Evolutionary conservation across 2,888 invertebrate species (phyloP).

Genomic region (Heliconius hortense): DNA sequence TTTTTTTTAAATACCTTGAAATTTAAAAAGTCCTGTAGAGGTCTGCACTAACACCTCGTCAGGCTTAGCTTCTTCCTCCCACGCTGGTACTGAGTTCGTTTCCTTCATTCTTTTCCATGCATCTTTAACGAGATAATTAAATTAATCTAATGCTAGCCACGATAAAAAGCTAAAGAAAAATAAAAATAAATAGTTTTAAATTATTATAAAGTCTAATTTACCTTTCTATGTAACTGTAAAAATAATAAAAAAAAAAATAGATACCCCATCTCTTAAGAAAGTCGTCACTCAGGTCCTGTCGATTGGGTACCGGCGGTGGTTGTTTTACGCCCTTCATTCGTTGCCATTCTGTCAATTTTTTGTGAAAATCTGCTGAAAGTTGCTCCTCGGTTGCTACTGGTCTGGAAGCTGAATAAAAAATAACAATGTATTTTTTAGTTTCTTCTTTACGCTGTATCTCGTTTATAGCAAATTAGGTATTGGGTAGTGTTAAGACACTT

Average conservation of each 20-base stretch:
- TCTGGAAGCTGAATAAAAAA: slow-evolving; percentile 54
- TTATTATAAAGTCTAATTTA: no score
- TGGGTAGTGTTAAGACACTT: no score
- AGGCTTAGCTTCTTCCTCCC: slow-evolving; percentile 70
- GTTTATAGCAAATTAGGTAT: no score
- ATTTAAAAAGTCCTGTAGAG: slow-evolving; percentile 91
- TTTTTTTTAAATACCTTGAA: slow-evolving; percentile 81
- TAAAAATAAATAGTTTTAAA: no score
- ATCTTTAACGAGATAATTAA: slow-evolving; percentile 67
- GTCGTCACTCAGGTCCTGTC: slow-evolving; percentile 88
- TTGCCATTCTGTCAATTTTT: slow-evolving; percentile 94
- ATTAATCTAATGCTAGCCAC: not conserved
- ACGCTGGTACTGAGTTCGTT: slow-evolving; percentile 80
- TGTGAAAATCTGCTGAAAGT: slow-evolving; percentile 89
- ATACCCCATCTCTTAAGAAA: slow-evolving; percentile 90
- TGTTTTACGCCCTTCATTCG: slow-evolving; percentile 83
- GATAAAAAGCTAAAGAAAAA: no score
- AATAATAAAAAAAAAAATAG: not conserved
- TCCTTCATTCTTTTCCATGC: slow-evolving; percentile 92
- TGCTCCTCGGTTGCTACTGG: slow-evolving; percentile 85
- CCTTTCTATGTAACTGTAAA: no score
- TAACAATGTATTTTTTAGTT: no score
- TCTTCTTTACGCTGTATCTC: no score
- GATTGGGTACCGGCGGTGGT: slow-evolving; percentile 80
- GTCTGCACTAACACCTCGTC: slow-evolving; percentile 90